phyloP scores from a whole-genome alignment of 2,888 invertebrate genomes.

The Sphecodes monilicornis region DNA sequence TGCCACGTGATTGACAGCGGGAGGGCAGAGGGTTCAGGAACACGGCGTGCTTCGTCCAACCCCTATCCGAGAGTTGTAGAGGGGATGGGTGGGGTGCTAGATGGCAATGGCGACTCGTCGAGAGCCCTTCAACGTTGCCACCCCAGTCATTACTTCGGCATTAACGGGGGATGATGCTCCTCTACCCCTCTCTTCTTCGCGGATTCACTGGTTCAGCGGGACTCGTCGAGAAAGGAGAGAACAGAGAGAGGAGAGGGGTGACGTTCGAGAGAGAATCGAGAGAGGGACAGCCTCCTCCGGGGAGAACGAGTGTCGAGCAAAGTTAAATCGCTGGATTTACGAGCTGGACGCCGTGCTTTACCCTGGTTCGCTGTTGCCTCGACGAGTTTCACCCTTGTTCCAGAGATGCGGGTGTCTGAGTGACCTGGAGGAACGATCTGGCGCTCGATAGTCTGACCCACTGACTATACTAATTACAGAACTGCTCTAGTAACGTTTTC shows the following conservation, averaged over 20 bases:
- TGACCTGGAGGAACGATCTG: neutral
- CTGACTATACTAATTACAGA: neutral
- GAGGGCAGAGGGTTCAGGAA: constrained; percentile 29
- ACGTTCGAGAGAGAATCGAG: constrained; percentile 69
- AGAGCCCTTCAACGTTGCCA: constrained; percentile 81
- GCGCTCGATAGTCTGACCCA: neutral
- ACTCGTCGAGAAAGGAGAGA: neutral
- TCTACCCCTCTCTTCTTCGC: constrained; percentile 25
- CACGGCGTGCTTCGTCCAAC: constrained; percentile 59
- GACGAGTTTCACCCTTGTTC: constrained; percentile 6
- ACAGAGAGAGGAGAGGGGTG: constrained; percentile 67
- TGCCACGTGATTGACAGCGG: constrained; percentile 70
- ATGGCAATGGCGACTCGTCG: constrained; percentile 69
- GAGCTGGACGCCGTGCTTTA: constrained; percentile 39
- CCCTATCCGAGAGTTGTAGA: constrained; percentile 39
- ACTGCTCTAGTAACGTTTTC: neutral
- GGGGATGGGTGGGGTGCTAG: constrained; percentile 23
- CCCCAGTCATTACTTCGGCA: constrained; percentile 83
- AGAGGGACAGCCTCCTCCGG: constrained; percentile 27
- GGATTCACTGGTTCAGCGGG: constrained; percentile 72
- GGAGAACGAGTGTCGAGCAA: constrained; percentile 51
- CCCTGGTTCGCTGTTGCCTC: constrained; percentile 15
- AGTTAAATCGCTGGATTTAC: constrained; percentile 71
- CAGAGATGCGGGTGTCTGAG: neutral
- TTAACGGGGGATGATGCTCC: constrained; percentile 73